Evolutionary conservation across 2,797 vertebrate species (phyloP).

Genomic region (Silurus aristotelis): DNA sequence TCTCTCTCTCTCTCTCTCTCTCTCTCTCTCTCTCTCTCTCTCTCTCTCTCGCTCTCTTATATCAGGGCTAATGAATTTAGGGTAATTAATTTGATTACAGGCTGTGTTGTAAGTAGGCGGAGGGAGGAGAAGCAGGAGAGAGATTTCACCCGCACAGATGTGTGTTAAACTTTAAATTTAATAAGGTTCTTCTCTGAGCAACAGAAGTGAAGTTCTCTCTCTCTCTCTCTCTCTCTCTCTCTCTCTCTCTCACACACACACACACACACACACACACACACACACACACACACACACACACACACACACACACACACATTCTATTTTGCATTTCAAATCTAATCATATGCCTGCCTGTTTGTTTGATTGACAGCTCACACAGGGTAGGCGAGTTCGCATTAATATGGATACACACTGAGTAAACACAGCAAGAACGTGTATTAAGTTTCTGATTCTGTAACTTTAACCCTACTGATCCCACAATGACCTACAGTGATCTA

Average conservation of each 20-base stretch:
- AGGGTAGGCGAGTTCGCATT: conserved; percentile 20
- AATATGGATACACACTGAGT: conserved; percentile 25
- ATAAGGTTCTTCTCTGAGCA: conserved; percentile 51
- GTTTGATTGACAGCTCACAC: conserved; percentile 69
- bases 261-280: conserved; percentile 19
- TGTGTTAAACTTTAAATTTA: conserved; percentile 61
- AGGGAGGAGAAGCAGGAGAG: conserved; percentile 32
- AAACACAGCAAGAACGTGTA: conserved; percentile 5
- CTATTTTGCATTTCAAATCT: conserved; percentile 78
- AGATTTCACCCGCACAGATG: conserved; percentile 55
- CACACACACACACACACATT: conserved; percentile 34
- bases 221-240: no score
- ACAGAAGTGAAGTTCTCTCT: not conserved
- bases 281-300: conserved; percentile 36
- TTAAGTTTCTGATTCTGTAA: conserved; percentile 1
- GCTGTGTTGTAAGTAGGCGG: conserved; percentile 59
- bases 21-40: not conserved
- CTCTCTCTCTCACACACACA: not conserved
- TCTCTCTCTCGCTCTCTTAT: not conserved
- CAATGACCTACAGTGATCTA: not conserved
- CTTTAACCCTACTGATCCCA: not conserved
- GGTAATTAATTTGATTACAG: conserved; percentile 68
- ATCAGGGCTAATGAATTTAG: conserved; percentile 58
- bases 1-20: not conserved
- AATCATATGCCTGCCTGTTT: conserved; percentile 71